Evolutionary conservation across 2,113 vertebrate species (phyloP), one percentile per base, ranked within the genome.

Genomic region (Saguinus midas): DNA sequence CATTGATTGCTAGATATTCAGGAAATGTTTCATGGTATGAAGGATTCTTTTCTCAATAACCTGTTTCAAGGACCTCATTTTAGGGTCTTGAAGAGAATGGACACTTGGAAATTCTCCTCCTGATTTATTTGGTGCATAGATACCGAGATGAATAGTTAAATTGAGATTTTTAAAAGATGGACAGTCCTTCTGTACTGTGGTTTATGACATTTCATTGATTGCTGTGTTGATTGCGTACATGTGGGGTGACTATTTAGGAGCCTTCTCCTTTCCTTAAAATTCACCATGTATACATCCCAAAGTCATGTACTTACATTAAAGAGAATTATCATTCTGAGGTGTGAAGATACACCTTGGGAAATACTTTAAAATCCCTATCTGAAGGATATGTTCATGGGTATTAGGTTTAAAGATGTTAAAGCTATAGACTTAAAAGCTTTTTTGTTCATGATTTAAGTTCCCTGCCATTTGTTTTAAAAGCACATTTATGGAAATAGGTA

Each of bases 291-390:
- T 73, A 66, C 17, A 70, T 91, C 32, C 9, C 43, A 23, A 84
- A 87, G 50, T 43, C 20, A 3, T 40, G 17, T 78, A 32, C 14
- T 72, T 91, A 80, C 40, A 17, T 86, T 86, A 76, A 70, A 85
- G 50, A 88, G 21, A 87, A 92, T 89, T 68, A 27, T 45, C 16
- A 55, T 83, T 92, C 21, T 12, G n/a, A 64, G 75, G 32, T 90
- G 7, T 89, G 78, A 94, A 88, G 55, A 37, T 86, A 58, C 13
- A 95, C 23, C 52, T 91, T 78, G 18, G 43, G 92, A 96, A 89
- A 68, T 76, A 85, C 85, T 85, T 87, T 57, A 82, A 87, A 96
- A 86, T 93, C 50, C 75, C 76, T 87, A 58, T 97, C 25, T 92
- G 57, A 32, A 91, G 79, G 64, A 68, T 87, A 61, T 29, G 25